phyloP scores from a whole-genome alignment of 2,888 invertebrate species.

The Philopedon plagiatum region DNA sequence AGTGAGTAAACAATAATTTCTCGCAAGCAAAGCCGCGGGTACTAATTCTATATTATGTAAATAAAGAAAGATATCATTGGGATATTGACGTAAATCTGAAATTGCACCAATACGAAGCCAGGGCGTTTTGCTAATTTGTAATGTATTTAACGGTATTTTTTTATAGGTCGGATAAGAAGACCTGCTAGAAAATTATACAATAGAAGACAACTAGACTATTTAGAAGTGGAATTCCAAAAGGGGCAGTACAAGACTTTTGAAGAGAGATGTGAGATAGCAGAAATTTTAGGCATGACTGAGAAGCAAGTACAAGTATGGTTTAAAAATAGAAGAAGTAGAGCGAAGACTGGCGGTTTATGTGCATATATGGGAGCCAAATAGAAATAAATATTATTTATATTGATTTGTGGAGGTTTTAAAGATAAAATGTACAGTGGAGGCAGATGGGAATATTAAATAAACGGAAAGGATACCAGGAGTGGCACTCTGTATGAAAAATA shows the following conservation, averaged over 20 bases:
- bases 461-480: no score
- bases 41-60: no score
- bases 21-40: no score
- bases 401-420: no score
- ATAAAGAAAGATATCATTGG: no score
- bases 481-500: no score
- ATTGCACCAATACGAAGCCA: neutral
- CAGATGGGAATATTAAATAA: no score
- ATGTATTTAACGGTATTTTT: neutral
- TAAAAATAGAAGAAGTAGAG: constrained; percentile 31
- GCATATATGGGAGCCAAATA: constrained; percentile 34
- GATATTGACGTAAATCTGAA: neutral
- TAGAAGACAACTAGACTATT: constrained; percentile 23
- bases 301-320: constrained; percentile 42
- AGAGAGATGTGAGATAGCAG: constrained; percentile 51
- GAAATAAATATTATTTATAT: no score
- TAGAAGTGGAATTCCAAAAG: constrained; percentile 23
- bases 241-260: constrained; percentile 21
- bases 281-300: constrained; percentile 38
- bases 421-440: no score
- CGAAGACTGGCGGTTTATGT: constrained; percentile 22
- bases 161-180: constrained; percentile 4
- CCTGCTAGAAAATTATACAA: constrained; percentile 21
- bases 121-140: neutral
- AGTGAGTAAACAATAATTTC: no score